Base-by-base conservation (phyloP, 2,888 invertebrate species). In the Camptogramma bilineatum region DNA sequence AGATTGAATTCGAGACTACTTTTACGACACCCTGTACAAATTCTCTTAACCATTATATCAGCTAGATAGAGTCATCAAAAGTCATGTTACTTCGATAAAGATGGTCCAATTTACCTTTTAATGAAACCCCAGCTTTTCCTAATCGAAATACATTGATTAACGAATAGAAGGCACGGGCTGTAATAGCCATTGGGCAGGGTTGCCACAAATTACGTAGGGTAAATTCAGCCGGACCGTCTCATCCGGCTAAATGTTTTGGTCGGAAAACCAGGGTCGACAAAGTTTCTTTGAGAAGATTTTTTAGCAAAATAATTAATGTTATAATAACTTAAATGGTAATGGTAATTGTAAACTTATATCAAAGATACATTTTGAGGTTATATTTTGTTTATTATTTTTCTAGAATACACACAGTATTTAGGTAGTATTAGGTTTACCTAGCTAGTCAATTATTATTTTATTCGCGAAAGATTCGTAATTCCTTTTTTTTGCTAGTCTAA, bases 91-190 rank as follows among this genome's bases (percentile, higher is more conserved):
- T 13, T 46, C 31, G 46, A 42, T 47, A 61, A 54, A 69, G 64
- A 62, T 66, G 60, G 47, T 55, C 50, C 44, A 52, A 69, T 56
- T 50, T 57, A 66, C 63, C 66, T 70, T 70, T 68, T 70, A 70
- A 73, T 73, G 71, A 69, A 64, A 58, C 60, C 67, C 48, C 19
- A 31, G 71, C 73, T 68, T 76, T 64, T 55, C 66, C 80, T 87
- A 90, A 90, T 88, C 87, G 88, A 84, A 86, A 86, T 80, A 81
- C 89, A 90, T 88, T 88, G 88, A 90, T 90, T 86, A 86, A 69
- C 62, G 68, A 70, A 72, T 73, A 67, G 71, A 75, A 69, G 63
- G 68, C 62, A 69, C 64, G 71, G 69, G 24, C 65, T 56, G 76
- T 80, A 82, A 82, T 79, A 77, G 77, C 77, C 73, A 74, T 76